Conservation (phyloP, 1,140 invertebrate genomes). For the Leptopilina clavipes region DNA sequence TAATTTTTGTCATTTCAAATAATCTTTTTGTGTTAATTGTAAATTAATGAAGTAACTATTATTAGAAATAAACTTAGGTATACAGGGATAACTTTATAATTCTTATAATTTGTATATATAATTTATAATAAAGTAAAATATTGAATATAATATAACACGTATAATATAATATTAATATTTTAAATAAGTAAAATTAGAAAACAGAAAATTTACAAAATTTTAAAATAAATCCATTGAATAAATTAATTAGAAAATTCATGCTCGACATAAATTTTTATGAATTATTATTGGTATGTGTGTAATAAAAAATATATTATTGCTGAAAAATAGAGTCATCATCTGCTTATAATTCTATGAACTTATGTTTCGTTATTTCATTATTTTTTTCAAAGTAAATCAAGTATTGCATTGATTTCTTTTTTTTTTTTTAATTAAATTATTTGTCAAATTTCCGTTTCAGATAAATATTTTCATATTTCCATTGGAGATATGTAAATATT, state of each 20-base stretch:
- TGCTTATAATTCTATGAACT: slow-evolving; percentile 23
- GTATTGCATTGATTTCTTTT: not conserved
- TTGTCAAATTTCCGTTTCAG: not conserved
- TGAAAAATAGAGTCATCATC: slow-evolving; percentile 36
- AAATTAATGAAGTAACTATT: too few species aligned
- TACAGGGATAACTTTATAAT: too few species aligned
- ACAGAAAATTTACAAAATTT: not conserved
- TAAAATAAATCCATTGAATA: not conserved
- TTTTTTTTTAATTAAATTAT: not conserved
- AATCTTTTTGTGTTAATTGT: too few species aligned
- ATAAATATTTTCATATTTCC: not conserved
- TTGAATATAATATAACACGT: too few species aligned
- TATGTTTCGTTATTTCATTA: slow-evolving; percentile 43
- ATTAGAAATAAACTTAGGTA: too few species aligned
- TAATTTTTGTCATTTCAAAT: too few species aligned
- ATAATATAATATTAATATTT: not conserved
- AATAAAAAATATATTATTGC: slow-evolving; percentile 16
- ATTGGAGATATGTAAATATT: too few species aligned
- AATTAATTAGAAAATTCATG: not conserved
- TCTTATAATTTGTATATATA: too few species aligned
- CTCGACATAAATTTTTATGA: not conserved
- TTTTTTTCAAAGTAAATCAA: not conserved
- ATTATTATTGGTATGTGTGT: not conserved
- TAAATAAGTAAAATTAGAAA: not conserved
- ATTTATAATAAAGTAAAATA: too few species aligned